Conservation (phyloP, 2,797 vertebrate species). For the Pogonophryne albipinna region DNA sequence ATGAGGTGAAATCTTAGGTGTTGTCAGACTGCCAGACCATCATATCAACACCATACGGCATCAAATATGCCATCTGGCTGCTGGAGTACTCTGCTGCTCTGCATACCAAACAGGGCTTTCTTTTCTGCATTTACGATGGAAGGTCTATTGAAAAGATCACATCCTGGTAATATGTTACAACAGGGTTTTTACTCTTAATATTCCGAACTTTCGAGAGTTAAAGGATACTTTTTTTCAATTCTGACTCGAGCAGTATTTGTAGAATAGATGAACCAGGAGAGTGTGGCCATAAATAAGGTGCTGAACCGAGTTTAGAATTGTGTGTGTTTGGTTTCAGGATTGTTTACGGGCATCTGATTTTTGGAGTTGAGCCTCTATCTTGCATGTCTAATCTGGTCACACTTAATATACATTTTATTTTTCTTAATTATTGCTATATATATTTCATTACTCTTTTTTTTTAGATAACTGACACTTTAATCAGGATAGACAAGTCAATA, state of each 20-base stretch:
- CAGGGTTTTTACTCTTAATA: neutral
- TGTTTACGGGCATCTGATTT: neutral
- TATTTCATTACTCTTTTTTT: neutral
- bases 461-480: neutral
- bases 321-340: neutral
- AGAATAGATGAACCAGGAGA: neutral
- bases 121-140: neutral
- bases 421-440: neutral
- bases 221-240: neutral
- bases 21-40: slow-evolving; percentile 34
- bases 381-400: neutral
- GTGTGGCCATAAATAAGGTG: neutral
- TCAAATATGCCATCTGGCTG: slow-evolving; percentile 53
- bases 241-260: neutral
- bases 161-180: neutral
- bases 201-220: too few species aligned
- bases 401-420: neutral
- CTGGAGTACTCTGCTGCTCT: neutral
- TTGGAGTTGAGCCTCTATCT: neutral
- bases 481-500: too few species aligned
- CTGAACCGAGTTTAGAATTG: neutral
- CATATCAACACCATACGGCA: slow-evolving; percentile 54
- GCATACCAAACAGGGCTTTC: slow-evolving; percentile 11
- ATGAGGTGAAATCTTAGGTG: slow-evolving; percentile 58
- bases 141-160: neutral